Evolutionary conservation across 2,113 vertebrate species (phyloP).

Genomic region (Patagioenas fasciata): DNA sequence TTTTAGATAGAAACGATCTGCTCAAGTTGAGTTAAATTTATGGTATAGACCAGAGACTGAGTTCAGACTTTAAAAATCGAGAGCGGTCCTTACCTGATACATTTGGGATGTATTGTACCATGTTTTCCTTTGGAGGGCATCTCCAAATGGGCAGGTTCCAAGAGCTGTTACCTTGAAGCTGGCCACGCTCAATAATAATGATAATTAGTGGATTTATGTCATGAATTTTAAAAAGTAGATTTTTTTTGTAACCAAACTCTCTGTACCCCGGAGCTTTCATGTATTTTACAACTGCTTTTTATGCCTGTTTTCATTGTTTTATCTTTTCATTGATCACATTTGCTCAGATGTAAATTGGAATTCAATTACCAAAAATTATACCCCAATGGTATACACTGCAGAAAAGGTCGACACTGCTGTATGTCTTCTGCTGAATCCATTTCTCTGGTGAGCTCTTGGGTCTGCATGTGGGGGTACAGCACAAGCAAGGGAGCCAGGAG

Average conservation of each 20-base stretch:
- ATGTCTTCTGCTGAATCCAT: neutral
- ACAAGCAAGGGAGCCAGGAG: neutral
- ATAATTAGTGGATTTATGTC: neutral
- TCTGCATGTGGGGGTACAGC: neutral
- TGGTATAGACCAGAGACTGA: neutral
- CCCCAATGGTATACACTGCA: neutral
- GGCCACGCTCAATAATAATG: neutral
- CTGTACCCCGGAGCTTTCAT: neutral
- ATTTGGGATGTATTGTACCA: neutral
- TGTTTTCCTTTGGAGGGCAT: neutral
- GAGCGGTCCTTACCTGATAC: neutral
- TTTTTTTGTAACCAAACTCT: neutral
- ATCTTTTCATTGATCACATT: neutral
- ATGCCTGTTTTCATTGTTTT: neutral
- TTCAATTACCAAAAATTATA: neutral
- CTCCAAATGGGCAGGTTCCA: neutral
- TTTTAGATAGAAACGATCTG: neutral
- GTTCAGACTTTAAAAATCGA: neutral
- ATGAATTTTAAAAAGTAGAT: neutral
- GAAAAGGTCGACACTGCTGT: neutral
- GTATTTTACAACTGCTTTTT: neutral
- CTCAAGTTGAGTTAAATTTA: neutral
- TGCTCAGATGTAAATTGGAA: neutral
- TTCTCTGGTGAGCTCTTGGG: neutral
- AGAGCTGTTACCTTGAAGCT: neutral